A percentile compares a stretch with the other conserved stretches of the same genome.
These are phyloP conservation scores for Periparus ater DNA, from an alignment of 2,797 vertebrate genomes.

Conservation along the genomic window DNA sequence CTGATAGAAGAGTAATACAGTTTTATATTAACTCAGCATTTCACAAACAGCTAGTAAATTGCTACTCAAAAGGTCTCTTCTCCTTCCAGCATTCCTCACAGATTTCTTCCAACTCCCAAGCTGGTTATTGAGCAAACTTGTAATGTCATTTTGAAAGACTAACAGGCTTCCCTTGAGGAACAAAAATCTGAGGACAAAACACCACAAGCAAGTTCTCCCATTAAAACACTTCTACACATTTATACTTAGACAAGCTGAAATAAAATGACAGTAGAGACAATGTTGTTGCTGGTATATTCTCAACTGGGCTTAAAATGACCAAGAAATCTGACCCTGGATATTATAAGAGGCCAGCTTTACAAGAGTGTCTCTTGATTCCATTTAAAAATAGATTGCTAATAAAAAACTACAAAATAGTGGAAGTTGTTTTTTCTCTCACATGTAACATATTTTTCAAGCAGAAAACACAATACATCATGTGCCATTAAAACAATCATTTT, in stretches of 20 bases:
- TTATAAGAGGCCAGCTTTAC: not conserved
- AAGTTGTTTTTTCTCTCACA: not conserved
- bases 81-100: not conserved
- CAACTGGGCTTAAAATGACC: not conserved
- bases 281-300: not conserved
- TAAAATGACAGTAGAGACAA: not conserved
- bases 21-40: conserved; percentile 17
- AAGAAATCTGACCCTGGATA: not conserved
- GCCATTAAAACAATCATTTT: not conserved
- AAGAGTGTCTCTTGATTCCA: not conserved
- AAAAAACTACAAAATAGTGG: not conserved
- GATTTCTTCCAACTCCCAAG: conserved; percentile 9
- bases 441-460: not conserved
- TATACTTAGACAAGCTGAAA: conserved; percentile 4
- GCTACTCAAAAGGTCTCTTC: conserved; percentile 9
- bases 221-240: not conserved
- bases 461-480: not conserved
- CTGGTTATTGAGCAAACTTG: conserved; percentile 11
- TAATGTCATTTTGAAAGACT: conserved; percentile 44
- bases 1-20: not conserved
- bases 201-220: not conserved
- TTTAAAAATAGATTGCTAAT: not conserved
- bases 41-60: not conserved
- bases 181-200: conserved; percentile 25
- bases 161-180: not conserved